phyloP scores from a whole-genome alignment of 2,797 vertebrate species.

The Macrochelys suwanniensis region DNA sequence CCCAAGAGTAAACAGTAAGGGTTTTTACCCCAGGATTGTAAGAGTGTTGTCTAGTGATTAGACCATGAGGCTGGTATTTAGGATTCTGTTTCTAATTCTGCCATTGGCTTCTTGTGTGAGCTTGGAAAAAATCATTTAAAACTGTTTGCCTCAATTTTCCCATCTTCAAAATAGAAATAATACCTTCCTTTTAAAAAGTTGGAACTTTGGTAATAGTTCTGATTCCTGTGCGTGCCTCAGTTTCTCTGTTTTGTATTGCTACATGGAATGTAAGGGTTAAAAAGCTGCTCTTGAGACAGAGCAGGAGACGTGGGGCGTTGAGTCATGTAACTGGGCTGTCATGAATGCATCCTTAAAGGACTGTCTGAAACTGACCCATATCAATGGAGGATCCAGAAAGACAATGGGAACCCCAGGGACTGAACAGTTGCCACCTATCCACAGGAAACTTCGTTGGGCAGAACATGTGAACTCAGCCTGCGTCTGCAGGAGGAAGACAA shows the following conservation, averaged over 20 bases:
- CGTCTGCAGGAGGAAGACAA: background rate
- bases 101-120: accelerated
- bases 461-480: background rate
- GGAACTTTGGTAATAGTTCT: background rate
- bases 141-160: background rate
- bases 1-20: background rate
- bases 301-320: background rate
- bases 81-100: background rate
- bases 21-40: background rate
- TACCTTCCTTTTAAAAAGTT: background rate
- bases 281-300: background rate
- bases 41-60: background rate
- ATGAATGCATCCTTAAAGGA: background rate
- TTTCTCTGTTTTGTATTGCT: background rate
- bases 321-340: background rate
- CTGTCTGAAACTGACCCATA: background rate
- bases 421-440: background rate
- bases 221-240: background rate
- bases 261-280: background rate
- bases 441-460: background rate
- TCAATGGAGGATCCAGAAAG: background rate
- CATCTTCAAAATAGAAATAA: background rate
- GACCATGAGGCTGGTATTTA: background rate
- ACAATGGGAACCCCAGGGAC: background rate
- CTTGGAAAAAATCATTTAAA: background rate